Percentiles rank a stretch among this genome's conserved stretches.
These are phyloP conservation scores for Dicrostonyx torquatus DNA, from an alignment of 2,797 vertebrate genomes.

Conservation along the genomic window DNA sequence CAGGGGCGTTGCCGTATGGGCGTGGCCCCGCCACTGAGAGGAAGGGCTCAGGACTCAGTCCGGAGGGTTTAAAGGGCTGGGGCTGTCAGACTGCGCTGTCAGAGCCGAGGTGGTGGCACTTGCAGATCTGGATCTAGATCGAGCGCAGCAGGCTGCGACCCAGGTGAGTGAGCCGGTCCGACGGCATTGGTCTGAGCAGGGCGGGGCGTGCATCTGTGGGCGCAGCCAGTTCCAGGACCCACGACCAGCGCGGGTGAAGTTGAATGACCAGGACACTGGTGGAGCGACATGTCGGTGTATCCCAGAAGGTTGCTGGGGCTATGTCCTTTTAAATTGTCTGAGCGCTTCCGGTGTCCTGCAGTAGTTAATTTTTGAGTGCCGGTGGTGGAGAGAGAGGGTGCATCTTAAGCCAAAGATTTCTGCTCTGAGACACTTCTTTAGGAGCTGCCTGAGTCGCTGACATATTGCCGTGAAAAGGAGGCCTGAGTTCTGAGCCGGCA, in stretches of 20 bases:
- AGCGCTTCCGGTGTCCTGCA: neutral
- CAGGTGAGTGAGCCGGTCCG: constrained; percentile 62
- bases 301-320: neutral
- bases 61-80: constrained; percentile 66
- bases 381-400: neutral
- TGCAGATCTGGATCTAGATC: neutral
- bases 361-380: neutral
- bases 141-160: neutral
- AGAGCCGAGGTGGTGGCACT: neutral
- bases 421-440: neutral
- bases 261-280: neutral
- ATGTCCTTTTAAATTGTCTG: neutral
- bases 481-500: neutral
- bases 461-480: neutral
- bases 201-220: neutral
- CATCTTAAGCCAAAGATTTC: neutral
- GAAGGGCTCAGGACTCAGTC: neutral
- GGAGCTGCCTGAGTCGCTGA: neutral
- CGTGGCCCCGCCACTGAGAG: neutral
- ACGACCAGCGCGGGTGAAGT: neutral
- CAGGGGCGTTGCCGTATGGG: neutral
- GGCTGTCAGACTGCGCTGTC: rapidly evolving
- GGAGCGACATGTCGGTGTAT: neutral
- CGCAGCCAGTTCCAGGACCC: neutral
- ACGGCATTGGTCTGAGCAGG: neutral